phyloP scores from a whole-genome alignment of 2,888 invertebrate species.

The Eilema griseolum region DNA sequence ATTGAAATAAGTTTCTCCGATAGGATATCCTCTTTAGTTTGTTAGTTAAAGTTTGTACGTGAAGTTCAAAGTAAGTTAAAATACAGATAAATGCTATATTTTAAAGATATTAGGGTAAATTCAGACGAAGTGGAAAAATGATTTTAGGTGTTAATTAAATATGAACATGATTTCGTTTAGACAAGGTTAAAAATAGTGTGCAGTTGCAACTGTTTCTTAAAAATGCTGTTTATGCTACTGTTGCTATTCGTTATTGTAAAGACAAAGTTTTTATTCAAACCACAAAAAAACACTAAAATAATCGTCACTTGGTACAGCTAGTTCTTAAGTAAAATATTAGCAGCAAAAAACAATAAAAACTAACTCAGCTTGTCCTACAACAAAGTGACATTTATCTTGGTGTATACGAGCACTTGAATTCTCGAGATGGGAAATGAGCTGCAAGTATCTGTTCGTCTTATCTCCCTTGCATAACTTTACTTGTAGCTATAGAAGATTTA shows the following conservation, averaged over 20 bases:
- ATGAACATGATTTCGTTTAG: too few species aligned
- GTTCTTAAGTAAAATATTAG: background rate
- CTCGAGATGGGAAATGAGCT: conserved; percentile 54
- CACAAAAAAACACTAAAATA: too few species aligned
- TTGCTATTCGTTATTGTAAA: too few species aligned
- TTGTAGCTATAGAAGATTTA: conserved; percentile 27
- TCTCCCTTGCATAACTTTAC: conserved; percentile 27
- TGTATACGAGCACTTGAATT: conserved; percentile 49
- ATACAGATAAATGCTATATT: conserved; percentile 1
- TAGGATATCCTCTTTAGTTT: conserved; percentile 44
- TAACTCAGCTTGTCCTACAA: conserved; percentile 16
- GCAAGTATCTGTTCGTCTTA: conserved; percentile 37
- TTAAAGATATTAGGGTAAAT: background rate
- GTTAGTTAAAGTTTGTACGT: conserved; percentile 36
- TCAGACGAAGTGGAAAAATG: too few species aligned
- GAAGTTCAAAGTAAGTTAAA: conserved; percentile 28
- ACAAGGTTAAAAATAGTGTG: too few species aligned
- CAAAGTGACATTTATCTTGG: conserved; percentile 39
- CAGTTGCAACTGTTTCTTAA: background rate
- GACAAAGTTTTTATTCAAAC: too few species aligned
- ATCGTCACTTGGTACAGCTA: too few species aligned
- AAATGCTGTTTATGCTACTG: too few species aligned
- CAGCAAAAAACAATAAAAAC: background rate
- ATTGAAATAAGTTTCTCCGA: conserved; percentile 48
- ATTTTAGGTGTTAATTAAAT: too few species aligned